These are phyloP conservation scores for Puffinus mauretanicus DNA, from an alignment of 2,113 vertebrate species.

Conservation along the genomic window DNA sequence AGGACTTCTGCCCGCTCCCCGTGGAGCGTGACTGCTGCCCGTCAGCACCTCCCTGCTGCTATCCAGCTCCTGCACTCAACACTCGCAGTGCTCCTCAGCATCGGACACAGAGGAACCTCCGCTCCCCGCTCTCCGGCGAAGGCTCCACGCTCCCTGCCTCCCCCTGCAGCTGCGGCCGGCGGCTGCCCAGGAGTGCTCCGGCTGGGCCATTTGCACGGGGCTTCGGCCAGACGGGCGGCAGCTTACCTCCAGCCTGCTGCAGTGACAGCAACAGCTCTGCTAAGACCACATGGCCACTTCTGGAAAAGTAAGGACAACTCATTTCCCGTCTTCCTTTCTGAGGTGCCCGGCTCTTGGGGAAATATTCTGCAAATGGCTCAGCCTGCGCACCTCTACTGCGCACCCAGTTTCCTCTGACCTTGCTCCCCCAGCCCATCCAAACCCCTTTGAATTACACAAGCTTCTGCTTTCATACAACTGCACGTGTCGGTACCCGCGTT, in stretches of 20 bases:
- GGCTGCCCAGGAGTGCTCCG: background rate
- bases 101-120: background rate
- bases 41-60: background rate
- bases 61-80: background rate
- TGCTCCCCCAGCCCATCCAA: background rate
- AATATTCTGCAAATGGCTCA: background rate
- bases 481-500: accelerated
- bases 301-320: slow-evolving; percentile 37
- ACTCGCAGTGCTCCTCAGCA: background rate
- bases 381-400: background rate
- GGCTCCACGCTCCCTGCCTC: background rate
- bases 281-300: slow-evolving; percentile 49
- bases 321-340: accelerated
- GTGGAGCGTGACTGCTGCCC: accelerated
- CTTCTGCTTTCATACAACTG: background rate
- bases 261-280: background rate
- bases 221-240: accelerated
- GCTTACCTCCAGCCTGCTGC: background rate
- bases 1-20: accelerated
- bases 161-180: accelerated
- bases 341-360: background rate
- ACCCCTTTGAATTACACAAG: background rate
- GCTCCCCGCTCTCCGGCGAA: background rate
- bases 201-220: accelerated
- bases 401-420: background rate